Conservation (phyloP, 1,140 invertebrate species). For the Drosophila oshimai region DNA sequence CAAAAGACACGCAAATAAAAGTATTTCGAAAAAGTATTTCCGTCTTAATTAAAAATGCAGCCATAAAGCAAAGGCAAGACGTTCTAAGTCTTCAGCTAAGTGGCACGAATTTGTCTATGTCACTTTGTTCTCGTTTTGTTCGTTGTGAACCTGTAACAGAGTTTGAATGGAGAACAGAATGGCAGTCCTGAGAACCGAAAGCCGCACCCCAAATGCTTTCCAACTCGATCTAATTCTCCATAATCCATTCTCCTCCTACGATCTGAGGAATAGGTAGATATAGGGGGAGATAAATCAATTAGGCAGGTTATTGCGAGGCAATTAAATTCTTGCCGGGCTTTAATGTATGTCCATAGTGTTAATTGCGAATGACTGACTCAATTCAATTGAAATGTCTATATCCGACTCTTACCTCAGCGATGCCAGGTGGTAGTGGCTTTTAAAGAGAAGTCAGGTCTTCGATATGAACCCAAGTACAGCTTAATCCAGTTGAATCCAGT, state of each 20-base stretch:
- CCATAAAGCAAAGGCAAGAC: neutral
- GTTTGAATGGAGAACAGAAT: neutral
- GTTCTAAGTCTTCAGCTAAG: neutral
- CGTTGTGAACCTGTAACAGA: constrained; percentile 21
- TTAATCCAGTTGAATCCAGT: constrained; percentile 33
- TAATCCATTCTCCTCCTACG: neutral
- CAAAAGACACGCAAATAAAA: too few species aligned
- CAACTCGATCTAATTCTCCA: constrained; percentile 5
- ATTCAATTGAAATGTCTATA: constrained; percentile 53
- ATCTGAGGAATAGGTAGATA: neutral
- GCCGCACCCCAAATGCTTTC: constrained; percentile 24
- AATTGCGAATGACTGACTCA: constrained; percentile 47
- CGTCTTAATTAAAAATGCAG: too few species aligned
- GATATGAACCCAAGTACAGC: constrained; percentile 3
- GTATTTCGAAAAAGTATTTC: neutral
- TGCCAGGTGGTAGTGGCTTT: neutral
- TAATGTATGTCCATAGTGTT: constrained; percentile 48
- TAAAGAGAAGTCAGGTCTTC: neutral
- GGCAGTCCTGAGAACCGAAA: constrained; percentile 20
- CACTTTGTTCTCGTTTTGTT: neutral
- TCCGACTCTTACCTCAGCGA: constrained; percentile 27
- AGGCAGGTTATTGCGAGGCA: constrained; percentile 30
- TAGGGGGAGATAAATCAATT: constrained; percentile 19
- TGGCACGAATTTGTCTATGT: neutral
- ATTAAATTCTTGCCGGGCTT: constrained; percentile 35